phyloP scores from a whole-genome alignment of 2,113 vertebrate genomes.

The Pelecanoides urinatrix region DNA sequence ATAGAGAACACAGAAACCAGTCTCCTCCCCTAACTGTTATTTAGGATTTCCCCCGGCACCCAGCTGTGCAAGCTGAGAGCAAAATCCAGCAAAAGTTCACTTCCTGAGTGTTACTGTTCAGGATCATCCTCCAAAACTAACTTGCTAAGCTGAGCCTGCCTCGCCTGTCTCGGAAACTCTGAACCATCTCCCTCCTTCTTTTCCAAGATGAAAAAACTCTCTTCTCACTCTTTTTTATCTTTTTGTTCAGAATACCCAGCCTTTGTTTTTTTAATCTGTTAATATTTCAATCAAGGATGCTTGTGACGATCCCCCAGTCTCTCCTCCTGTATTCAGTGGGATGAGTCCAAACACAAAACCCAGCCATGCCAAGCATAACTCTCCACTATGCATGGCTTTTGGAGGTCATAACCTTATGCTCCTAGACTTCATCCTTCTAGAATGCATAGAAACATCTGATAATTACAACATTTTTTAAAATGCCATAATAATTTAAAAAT shows the following conservation, averaged over 20 bases:
- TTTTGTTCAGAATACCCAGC: not conserved
- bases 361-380: not conserved
- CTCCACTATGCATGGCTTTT: fast-evolving
- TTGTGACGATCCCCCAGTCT: not conserved
- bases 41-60: not conserved
- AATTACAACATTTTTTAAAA: not conserved
- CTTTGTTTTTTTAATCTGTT: not conserved
- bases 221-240: not conserved
- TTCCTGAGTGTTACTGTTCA: not conserved
- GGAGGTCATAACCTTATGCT: not conserved
- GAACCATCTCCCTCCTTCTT: not conserved
- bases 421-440: not conserved
- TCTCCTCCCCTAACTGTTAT: not conserved
- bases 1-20: not conserved
- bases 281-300: not conserved
- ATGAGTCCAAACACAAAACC: not conserved
- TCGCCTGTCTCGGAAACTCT: not conserved
- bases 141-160: not conserved
- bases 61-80: not conserved
- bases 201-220: not conserved
- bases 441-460: not conserved
- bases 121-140: conserved; percentile 1
- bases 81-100: not conserved
- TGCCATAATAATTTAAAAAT: not conserved
- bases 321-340: not conserved